Evolutionary conservation across 2,113 vertebrate genomes (phyloP), one percentile per base, ranked within the genome.

Genomic region (Gallinago jamesoni): DNA sequence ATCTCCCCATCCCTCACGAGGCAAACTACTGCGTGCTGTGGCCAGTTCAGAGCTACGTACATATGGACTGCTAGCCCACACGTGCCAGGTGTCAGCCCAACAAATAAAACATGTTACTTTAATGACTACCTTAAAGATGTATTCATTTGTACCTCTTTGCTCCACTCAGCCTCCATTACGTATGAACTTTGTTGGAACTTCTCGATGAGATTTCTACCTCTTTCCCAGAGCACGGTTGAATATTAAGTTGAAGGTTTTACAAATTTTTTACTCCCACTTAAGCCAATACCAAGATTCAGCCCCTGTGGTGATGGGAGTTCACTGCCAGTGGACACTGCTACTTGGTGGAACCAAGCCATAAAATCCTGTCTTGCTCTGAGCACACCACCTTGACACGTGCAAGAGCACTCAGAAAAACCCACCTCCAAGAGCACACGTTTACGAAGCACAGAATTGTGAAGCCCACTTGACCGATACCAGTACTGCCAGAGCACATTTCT

Each of bases 1-100:
- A 20, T 39, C 39, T 59, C 25, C 33, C 47, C 0, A 0, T 27
- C 37, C 27, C 19, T 41, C n/a, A 18, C 1, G 2, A 28, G 47
- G 22, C 50, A 81, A 59, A 7, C 11, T 14, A 15, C 19, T 7
- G 4, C 2, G 1, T 10, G 22, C 5, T 39, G 52, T 17, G 27
- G 24, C 1, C 6, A 41, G 24, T 41, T 63, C 48, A 56, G 68
- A 59, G 43, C 39, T 64, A 47, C 0, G 0, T 1, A 25, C 18
- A 4, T 3, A 28, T 17, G 24, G 35, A 64, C 35, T 66, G 39
- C 45, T 70, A 83, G 21, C 55, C 14, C 72, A 50, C 19, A 21
- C 0, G 0, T 10, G 6, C 24, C 47, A 87, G 50, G 8, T 19
- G 20, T 47, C 77, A 77, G 30, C 14, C 17, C 5, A 1, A 9